Evolutionary conservation across 2,113 vertebrate species (phyloP).

Genomic region (Chloropsis cyanopogon): DNA sequence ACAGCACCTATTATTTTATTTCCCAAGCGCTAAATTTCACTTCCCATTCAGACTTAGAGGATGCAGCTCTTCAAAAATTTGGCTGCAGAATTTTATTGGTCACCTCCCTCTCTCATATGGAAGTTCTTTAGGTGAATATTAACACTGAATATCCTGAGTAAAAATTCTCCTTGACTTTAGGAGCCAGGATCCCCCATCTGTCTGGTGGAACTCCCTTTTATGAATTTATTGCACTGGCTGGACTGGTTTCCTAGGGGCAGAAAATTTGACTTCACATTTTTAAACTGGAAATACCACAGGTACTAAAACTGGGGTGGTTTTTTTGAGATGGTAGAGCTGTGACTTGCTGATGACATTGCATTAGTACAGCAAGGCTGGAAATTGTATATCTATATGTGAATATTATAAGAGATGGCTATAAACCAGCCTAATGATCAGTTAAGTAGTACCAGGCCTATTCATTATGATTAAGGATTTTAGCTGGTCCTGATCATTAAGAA

Average conservation of each 20-base stretch:
- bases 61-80: background rate
- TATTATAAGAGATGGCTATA: background rate
- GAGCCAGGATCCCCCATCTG: background rate
- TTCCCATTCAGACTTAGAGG: background rate
- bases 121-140: background rate
- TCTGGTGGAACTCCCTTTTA: background rate
- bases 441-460: background rate
- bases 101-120: background rate
- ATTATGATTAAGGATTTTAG: background rate
- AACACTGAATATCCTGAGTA: background rate
- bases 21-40: background rate
- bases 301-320: background rate
- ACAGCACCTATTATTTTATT: background rate
- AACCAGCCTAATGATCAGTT: background rate
- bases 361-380: background rate
- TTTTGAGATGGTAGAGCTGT: background rate
- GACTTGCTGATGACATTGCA: background rate
- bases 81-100: background rate
- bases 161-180: background rate
- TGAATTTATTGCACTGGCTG: background rate
- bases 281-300: background rate
- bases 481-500: background rate
- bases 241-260: background rate
- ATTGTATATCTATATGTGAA: accelerated
- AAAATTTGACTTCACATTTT: background rate